Conservation (phyloP, 2,888 invertebrate genomes). For the Latheticus oryzae region DNA sequence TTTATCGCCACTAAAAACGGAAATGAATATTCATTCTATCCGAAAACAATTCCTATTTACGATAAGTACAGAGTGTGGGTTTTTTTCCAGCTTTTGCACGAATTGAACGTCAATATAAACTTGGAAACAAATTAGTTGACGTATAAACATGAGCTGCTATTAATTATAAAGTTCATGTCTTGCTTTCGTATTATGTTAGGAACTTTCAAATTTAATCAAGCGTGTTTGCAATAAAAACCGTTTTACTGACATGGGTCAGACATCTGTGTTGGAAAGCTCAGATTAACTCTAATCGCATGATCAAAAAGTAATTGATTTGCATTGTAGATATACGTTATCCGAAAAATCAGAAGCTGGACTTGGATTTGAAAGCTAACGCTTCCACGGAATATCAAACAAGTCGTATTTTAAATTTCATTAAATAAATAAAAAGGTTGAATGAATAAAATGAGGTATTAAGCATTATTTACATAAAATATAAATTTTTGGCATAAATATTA, state of each 20-base stretch:
- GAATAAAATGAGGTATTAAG: too few species aligned
- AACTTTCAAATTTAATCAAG: slow-evolving; percentile 56
- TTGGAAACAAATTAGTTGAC: slow-evolving; percentile 18
- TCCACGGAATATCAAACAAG: slow-evolving; percentile 12
- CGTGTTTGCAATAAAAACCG: slow-evolving; percentile 55
- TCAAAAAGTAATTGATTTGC: slow-evolving; percentile 62
- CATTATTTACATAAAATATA: too few species aligned
- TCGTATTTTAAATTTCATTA: too few species aligned
- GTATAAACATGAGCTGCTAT: slow-evolving; percentile 38
- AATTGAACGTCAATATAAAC: slow-evolving; percentile 15
- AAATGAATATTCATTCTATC: slow-evolving; percentile 54
- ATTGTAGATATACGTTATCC: slow-evolving; percentile 56
- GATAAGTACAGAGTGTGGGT: slow-evolving; percentile 24
- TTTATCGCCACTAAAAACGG: slow-evolving; percentile 53
- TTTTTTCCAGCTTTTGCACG: slow-evolving; percentile 17
- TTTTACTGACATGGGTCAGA: slow-evolving; percentile 57
- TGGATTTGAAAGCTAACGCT: too few species aligned
- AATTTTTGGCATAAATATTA: too few species aligned
- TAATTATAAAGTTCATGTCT: slow-evolving; percentile 50
- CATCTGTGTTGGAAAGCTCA: slow-evolving; percentile 54
- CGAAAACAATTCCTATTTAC: slow-evolving; percentile 40
- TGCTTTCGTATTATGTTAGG: slow-evolving; percentile 45
- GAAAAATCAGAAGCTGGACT: slow-evolving; percentile 43
- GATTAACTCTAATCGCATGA: slow-evolving; percentile 60
- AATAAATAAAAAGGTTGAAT: too few species aligned